phyloP scores from a whole-genome alignment of 2,113 vertebrate species.

The Jacana jacana region DNA sequence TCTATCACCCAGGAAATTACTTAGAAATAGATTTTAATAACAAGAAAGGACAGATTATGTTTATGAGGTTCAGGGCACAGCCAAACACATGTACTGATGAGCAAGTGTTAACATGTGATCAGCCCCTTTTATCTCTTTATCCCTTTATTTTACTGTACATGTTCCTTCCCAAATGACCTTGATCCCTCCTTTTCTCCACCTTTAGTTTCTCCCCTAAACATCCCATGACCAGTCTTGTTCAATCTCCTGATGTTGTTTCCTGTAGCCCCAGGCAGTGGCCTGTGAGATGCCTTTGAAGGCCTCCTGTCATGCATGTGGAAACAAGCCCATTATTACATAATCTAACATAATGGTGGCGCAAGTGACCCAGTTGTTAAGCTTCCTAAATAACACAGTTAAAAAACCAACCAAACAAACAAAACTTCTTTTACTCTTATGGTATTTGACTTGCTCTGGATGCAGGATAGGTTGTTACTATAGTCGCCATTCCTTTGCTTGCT shows the following conservation, averaged over 20 bases:
- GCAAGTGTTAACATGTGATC: neutral
- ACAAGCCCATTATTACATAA: neutral
- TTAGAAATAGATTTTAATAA: neutral
- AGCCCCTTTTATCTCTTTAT: neutral
- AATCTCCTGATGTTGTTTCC: neutral
- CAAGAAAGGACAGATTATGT: neutral
- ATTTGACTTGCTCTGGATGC: neutral
- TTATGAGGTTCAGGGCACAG: neutral
- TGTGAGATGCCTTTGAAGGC: neutral
- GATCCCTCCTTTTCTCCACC: neutral
- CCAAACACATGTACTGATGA: neutral
- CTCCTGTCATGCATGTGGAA: fast-evolving
- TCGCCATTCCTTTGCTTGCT: neutral
- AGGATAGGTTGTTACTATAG: neutral
- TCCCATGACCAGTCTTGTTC: neutral
- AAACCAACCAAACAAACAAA: neutral
- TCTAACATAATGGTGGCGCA: neutral
- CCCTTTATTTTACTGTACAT: neutral
- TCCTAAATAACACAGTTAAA: neutral
- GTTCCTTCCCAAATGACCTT: neutral
- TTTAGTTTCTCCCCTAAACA: neutral
- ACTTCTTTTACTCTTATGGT: neutral
- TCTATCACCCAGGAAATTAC: neutral
- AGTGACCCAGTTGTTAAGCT: neutral
- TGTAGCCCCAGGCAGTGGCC: neutral